These are phyloP conservation scores for Yoshiicerus persimilis DNA, from an alignment of 1,140 invertebrate species.

Conservation along the genomic window DNA sequence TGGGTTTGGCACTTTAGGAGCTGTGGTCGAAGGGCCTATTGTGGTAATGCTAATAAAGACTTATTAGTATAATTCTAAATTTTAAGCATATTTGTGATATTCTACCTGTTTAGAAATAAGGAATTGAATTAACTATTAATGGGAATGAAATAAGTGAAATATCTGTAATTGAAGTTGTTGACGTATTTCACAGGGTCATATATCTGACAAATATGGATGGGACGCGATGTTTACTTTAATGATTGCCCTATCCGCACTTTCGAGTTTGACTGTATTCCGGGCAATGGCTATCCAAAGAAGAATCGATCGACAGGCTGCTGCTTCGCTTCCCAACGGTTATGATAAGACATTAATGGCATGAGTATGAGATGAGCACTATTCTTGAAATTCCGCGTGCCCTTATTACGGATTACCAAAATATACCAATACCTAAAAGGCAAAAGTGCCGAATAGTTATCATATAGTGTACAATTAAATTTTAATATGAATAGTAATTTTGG, in stretches of 20 bases:
- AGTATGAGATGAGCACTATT: background rate
- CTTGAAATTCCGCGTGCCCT: background rate
- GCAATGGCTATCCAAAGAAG: conserved; percentile 45
- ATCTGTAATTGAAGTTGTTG: too few species aligned
- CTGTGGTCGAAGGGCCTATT: conserved; percentile 58
- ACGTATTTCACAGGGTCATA: too few species aligned
- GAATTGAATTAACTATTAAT: too few species aligned
- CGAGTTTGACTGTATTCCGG: conserved; percentile 43
- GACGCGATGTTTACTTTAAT: conserved; percentile 59
- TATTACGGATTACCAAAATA: background rate
- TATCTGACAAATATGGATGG: conserved; percentile 58
- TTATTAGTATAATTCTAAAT: too few species aligned
- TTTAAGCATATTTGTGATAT: too few species aligned
- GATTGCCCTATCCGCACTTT: conserved; percentile 55
- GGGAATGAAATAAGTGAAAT: too few species aligned
- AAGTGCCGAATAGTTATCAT: background rate
- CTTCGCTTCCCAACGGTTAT: background rate
- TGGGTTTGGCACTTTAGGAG: conserved; percentile 60
- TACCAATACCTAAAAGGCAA: background rate
- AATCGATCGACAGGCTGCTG: conserved; percentile 28
- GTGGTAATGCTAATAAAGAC: too few species aligned
- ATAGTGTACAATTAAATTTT: background rate
- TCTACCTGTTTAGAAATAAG: too few species aligned
- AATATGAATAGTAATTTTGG: background rate
- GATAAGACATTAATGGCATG: conserved; percentile 38